These are phyloP conservation scores for Arge pagana DNA, from an alignment of 2,888 invertebrate species.

Conservation along the genomic window DNA sequence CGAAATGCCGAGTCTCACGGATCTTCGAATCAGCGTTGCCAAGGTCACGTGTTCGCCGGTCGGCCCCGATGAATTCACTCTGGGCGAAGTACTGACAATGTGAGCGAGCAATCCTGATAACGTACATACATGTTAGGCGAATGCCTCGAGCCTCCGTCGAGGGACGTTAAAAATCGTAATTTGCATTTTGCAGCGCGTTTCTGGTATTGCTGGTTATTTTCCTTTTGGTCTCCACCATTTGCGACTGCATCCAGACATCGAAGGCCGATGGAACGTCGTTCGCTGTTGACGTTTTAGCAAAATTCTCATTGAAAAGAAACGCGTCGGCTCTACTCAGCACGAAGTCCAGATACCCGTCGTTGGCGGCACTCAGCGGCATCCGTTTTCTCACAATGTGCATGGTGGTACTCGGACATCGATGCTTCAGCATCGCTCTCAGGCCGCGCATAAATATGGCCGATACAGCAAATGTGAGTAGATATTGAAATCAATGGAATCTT, in stretches of 20 bases:
- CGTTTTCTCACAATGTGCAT: slow-evolving; percentile 60
- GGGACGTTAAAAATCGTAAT: no score
- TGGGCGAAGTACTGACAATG: background rate
- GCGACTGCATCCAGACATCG: slow-evolving; percentile 28
- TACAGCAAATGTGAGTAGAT: slow-evolving; percentile 49
- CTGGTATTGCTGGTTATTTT: slow-evolving; percentile 33
- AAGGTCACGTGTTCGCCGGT: background rate
- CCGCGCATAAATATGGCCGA: slow-evolving; percentile 52
- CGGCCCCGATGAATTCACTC: background rate
- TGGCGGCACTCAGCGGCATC: slow-evolving; percentile 60
- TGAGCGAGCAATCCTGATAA: background rate
- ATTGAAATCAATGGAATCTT: no score
- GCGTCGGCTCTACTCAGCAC: slow-evolving; percentile 50
- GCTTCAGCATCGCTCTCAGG: slow-evolving; percentile 47
- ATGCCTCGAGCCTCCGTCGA: no score
- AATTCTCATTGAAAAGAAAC: slow-evolving; percentile 57
- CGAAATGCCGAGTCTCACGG: background rate
- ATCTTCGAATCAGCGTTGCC: background rate
- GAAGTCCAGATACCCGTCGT: slow-evolving; percentile 37
- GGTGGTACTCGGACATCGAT: slow-evolving; percentile 60
- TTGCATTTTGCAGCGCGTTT: slow-evolving; percentile 31
- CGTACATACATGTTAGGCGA: no score
- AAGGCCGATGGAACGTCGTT: background rate
- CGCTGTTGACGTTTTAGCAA: slow-evolving; percentile 31
- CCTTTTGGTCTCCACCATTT: slow-evolving; percentile 36